Base-by-base conservation (phyloP, 2,113 vertebrate genomes). In the Astur gentilis region DNA sequence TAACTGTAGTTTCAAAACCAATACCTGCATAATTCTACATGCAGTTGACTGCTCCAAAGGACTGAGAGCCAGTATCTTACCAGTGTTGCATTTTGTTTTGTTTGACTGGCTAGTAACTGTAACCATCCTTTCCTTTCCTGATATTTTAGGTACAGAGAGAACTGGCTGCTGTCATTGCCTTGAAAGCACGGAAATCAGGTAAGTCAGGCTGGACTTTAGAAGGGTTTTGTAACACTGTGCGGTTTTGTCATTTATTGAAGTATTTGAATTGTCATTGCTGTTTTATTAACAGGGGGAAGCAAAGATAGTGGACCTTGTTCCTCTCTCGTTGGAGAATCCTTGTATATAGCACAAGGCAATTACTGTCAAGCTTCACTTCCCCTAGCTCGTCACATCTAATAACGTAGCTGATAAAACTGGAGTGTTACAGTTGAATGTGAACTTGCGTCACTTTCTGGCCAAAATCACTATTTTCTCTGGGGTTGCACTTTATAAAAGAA, bases 151-250 rank as follows among this genome's bases (percentile, higher is more conserved):
- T 99, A 90, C 99, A 99, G 98, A 99, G 98, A 96, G 99, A 99
- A 95, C 97, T 99, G 82, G 99, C 99, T 34, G 99, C 99, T 91
- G 99, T 99, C 91, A 99, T 99, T 78, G 99, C 99, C 71, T 97
- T 99, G 96, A 99, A 99, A 98, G 99, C 99, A 84, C 98, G 98
- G 95, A 99, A 99, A 95, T 99, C 99, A 97, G 98, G 99, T 99
- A 96, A 99, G 99, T 99, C 58, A 83, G 80, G 23, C 22, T 89
- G 66, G 49, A 29, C 64, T 87, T 95, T 9, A 91, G 49, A 87
- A 58, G 10, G 4, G 13, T 66, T 95, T 89, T 88, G 25, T 83
- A 64, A 64, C 0, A 2, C 31, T 25, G 16, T 42, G 93, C 45
- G 18, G 11, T 87, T 87, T 62, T 66, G 49, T 72, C 8, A 26